phyloP scores from a whole-genome alignment of 2,888 invertebrate genomes.

The Cosmopolites sordidus region DNA sequence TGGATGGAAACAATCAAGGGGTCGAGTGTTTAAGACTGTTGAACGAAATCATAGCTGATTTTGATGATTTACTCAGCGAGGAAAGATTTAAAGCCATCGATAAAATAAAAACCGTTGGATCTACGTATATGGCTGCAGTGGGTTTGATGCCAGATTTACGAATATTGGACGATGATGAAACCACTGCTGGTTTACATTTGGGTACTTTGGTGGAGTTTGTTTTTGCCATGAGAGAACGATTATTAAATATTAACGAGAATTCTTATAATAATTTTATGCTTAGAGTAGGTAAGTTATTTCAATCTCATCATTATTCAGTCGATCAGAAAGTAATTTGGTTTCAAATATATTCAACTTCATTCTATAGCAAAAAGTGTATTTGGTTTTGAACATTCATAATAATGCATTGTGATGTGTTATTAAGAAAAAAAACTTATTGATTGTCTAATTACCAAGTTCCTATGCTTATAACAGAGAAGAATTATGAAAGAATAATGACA shows the following conservation, averaged over 20 bases:
- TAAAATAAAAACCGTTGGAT: conserved; percentile 91
- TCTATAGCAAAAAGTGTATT: too few species aligned
- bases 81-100: conserved; percentile 83
- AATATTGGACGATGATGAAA: conserved; percentile 64
- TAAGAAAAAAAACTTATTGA: too few species aligned
- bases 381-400: too few species aligned
- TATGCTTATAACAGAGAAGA: too few species aligned
- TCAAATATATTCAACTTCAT: too few species aligned
- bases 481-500: too few species aligned
- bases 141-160: conserved; percentile 80
- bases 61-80: conserved; percentile 85
- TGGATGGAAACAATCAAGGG: conserved; percentile 88
- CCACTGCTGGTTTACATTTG: conserved; percentile 63
- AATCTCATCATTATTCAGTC: too few species aligned
- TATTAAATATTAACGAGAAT: conserved; percentile 85
- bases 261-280: conserved; percentile 90
- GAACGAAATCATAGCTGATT: conserved; percentile 90
- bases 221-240: conserved; percentile 80
- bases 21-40: conserved; percentile 82
- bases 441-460: too few species aligned
- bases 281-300: conserved; percentile 80
- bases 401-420: too few species aligned
- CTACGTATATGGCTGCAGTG: conserved; percentile 90
- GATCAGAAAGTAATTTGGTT: too few species aligned
- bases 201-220: conserved; percentile 85